Evolutionary conservation across 2,797 vertebrate genomes (phyloP), one percentile per base, ranked within the genome.

Genomic region (Valencia hispanica): DNA sequence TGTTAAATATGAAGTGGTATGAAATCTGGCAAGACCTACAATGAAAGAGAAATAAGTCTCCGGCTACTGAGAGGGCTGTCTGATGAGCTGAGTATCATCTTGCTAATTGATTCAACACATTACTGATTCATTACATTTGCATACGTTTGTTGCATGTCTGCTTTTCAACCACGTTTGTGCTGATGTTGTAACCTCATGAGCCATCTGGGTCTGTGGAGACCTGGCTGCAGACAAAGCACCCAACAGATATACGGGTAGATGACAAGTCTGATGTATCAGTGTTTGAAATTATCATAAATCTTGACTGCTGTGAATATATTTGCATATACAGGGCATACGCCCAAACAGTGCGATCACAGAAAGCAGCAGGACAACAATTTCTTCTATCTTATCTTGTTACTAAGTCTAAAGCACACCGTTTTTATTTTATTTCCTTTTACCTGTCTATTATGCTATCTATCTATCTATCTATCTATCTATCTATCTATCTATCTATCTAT

Each of bases 111-210:
- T 86, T 89, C 83, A 81, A 30, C 72, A 66, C 87, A 90, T 89
- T 87, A 83, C 79, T 15, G 68, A 90, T 87, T 91, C 83, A 88
- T 81, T 72, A 61, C 72, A 87, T 89, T 90, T 86, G 87, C 86
- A 89, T 86, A 77, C 30, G 32, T 87, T 85, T 84, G 78, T 70
- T 71, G 73, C 70, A 8, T 45, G 73, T 85, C 83, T 88, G 76
- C 75, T 77, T 86, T 88, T 88, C 79, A 80, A 70, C 79, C 79
- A 84, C 0, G 9, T 88, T 87, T 81, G 73, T 70, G 82, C 43
- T 79, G 73, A 87, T 87, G 81, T 57, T 81, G 70, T 88, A 87
- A 90, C 83, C 84, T 84, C 81, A 73, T 53, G 70, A 61, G 77
- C 79, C 86, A 85, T 85, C 68, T 90, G 85, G 59, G 41, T 74